Evolutionary conservation across 1,140 invertebrate genomes (phyloP).

Genomic region (Popillia japonica): DNA sequence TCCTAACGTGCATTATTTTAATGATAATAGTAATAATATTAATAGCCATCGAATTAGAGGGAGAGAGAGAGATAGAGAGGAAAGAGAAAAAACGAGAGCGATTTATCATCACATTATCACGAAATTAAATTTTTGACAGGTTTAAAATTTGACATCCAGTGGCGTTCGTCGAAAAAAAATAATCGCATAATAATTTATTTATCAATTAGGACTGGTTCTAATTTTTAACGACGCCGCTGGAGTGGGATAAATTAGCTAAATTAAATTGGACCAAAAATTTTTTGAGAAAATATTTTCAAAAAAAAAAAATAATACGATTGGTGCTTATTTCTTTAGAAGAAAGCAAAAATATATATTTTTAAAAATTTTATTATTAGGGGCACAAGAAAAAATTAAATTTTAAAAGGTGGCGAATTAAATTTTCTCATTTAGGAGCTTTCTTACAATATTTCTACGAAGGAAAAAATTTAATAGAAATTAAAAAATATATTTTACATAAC

Average conservation of each 20-base stretch:
- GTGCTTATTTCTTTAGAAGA: no score
- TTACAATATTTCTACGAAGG: not conserved
- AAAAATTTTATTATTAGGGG: no score
- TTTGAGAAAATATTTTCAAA: not conserved
- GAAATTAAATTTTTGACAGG: no score
- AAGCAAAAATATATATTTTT: no score
- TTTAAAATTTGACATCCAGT: constrained; percentile 17
- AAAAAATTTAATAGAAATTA: not conserved
- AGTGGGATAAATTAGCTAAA: not conserved
- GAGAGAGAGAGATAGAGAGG: no score
- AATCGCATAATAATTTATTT: not conserved
- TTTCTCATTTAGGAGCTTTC: not conserved
- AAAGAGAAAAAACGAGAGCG: not conserved
- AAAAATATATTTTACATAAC: constrained; percentile 21
- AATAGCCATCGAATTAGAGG: no score
- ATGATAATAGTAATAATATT: no score
- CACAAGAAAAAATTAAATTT: no score
- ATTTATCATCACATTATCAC: constrained; percentile 26
- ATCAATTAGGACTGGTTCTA: not conserved
- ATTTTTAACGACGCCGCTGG: not conserved
- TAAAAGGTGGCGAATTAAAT: not conserved
- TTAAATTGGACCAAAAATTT: constrained; percentile 10
- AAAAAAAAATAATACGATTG: no score
- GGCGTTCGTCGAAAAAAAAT: not conserved
- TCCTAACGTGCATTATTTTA: not conserved